Evolutionary conservation across 1,140 invertebrate species (phyloP).

Genomic region (Latrodectus geometricus): DNA sequence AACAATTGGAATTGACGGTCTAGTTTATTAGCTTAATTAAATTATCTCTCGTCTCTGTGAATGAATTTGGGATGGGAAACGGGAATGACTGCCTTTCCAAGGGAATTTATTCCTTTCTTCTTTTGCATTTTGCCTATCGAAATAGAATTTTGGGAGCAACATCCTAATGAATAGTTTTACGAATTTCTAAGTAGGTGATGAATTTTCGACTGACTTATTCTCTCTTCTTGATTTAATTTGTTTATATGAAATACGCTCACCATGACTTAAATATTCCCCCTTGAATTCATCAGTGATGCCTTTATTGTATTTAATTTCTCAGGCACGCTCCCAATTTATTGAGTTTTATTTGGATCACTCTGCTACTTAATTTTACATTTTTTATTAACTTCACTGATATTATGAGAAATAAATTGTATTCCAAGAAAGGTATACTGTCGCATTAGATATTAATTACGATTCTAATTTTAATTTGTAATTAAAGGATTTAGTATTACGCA

Average conservation of each 20-base stretch:
- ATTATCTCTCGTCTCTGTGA: not conserved
- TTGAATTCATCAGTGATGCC: too few relatives aligned
- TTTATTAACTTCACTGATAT: too few relatives aligned
- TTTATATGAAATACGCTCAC: slow-evolving; percentile 1
- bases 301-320: too few relatives aligned
- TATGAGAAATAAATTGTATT: too few relatives aligned
- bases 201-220: slow-evolving; percentile 19
- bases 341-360: too few relatives aligned
- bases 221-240: slow-evolving; percentile 40
- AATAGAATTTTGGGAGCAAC: slow-evolving; percentile 35
- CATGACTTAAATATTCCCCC: too few relatives aligned
- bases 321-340: too few relatives aligned
- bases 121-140: slow-evolving; percentile 45
- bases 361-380: too few relatives aligned
- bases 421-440: too few relatives aligned
- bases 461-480: too few relatives aligned
- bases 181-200: slow-evolving; percentile 26
- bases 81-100: not conserved
- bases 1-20: slow-evolving; percentile 50
- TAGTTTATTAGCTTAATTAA: slow-evolving; percentile 57
- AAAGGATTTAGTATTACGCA: too few relatives aligned
- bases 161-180: slow-evolving; percentile 57
- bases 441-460: too few relatives aligned
- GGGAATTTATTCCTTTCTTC: slow-evolving; percentile 49
- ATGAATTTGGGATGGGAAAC: not conserved